phyloP scores from a whole-genome alignment of 2,797 vertebrate species.

The Pogonophryne albipinna region DNA sequence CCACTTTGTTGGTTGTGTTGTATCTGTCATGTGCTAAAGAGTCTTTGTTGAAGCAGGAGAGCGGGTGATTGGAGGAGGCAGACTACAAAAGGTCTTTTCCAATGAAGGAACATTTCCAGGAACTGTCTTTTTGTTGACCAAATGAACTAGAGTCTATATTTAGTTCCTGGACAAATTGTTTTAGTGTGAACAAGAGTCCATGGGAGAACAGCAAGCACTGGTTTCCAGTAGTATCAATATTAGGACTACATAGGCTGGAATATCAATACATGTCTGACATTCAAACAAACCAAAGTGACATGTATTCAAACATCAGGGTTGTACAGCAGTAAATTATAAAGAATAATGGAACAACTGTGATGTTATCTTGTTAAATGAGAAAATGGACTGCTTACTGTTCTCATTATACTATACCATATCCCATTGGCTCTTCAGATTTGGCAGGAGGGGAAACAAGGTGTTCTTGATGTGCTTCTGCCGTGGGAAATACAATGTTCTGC shows the following conservation, averaged over 20 bases:
- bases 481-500: no score
- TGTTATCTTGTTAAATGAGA: neutral
- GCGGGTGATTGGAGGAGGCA: constrained; percentile 11
- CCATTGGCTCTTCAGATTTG: neutral
- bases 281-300: neutral
- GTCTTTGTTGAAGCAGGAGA: constrained; percentile 16
- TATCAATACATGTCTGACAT: neutral
- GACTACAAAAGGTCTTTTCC: constrained; percentile 19
- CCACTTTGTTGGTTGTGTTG: constrained; percentile 35
- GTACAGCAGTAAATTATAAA: neutral
- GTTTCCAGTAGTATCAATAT: neutral
- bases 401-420: constrained; percentile 1
- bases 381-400: neutral
- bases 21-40: constrained; percentile 47
- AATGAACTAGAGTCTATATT: neutral
- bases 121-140: constrained; percentile 10
- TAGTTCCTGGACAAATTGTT: neutral
- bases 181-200: neutral
- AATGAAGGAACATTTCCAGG: constrained; percentile 18
- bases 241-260: neutral
- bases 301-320: neutral
- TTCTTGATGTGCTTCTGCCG: no score
- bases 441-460: neutral
- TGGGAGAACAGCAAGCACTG: no score
- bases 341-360: neutral